These are phyloP conservation scores for Corvus moneduloides DNA, from an alignment of 2,113 vertebrate species.

Conservation along the genomic window DNA sequence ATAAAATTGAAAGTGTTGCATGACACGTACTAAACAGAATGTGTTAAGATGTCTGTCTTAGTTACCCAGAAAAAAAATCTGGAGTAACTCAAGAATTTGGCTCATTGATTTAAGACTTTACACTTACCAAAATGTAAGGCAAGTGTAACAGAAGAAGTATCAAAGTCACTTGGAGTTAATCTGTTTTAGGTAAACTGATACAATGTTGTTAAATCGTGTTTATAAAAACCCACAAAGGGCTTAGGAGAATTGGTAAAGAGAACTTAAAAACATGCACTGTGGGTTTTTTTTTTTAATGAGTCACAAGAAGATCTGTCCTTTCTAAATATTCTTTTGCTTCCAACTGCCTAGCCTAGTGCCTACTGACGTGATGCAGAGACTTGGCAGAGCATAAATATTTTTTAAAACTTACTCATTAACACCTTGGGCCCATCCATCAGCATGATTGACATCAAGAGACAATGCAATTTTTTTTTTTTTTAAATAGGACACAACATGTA, in stretches of 20 bases:
- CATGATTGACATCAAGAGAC: constrained; percentile 69
- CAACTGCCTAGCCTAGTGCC: constrained; percentile 61
- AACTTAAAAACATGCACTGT: constrained; percentile 31
- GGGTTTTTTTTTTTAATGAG: constrained; percentile 32
- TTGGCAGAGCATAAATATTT: constrained; percentile 72
- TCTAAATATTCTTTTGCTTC: constrained; percentile 63
- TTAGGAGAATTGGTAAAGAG: constrained; percentile 45
- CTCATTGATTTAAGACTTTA: constrained; percentile 51
- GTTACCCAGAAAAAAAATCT: constrained; percentile 65
- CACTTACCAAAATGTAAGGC: constrained; percentile 65
- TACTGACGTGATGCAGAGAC: constrained; percentile 63
- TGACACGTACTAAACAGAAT: constrained; percentile 69
- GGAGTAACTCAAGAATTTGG: constrained; percentile 65
- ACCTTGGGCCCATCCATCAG: constrained; percentile 69
- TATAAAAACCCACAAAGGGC: constrained; percentile 47
- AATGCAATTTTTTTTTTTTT: constrained; percentile 58
- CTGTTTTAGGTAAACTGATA: constrained; percentile 76
- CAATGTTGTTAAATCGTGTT: constrained; percentile 72
- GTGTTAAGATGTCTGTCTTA: constrained; percentile 67
- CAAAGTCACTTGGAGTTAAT: constrained; percentile 70
- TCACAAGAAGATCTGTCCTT: constrained; percentile 67
- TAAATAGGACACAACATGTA: constrained; percentile 57
- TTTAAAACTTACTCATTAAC: constrained; percentile 73
- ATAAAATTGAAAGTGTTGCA: constrained; percentile 64
- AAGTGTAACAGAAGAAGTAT: constrained; percentile 60